Conservation (phyloP, 2,797 vertebrate genomes). For the Sebastes jordani region DNA sequence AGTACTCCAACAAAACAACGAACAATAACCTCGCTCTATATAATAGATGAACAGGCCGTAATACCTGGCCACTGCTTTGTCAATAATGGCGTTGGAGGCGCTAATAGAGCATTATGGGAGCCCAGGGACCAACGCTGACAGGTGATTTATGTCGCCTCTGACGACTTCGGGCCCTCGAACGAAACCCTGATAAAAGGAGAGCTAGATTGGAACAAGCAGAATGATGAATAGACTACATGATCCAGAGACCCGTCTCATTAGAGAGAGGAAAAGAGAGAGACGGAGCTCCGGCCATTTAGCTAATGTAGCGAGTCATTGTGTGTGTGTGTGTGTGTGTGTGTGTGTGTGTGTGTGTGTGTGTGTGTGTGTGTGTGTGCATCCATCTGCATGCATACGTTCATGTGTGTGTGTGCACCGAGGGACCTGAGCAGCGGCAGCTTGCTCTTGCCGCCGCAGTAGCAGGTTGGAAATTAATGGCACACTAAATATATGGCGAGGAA, state of each 20-base stretch:
- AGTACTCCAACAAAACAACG: conserved; percentile 12
- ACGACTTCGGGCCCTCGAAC: conserved; percentile 91
- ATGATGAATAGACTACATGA: conserved; percentile 98
- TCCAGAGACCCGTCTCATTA: conserved; percentile 97
- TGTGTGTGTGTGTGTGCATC: not conserved
- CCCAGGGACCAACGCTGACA: conserved; percentile 82
- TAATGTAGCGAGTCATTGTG: conserved; percentile 97
- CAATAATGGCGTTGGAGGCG: conserved; percentile 72
- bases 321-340: too few relatives aligned
- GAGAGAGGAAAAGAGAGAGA: conserved; percentile 74
- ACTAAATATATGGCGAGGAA: conserved; percentile 85
- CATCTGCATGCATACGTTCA: conserved; percentile 35
- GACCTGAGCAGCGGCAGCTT: conserved; percentile 76
- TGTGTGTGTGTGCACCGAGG: conserved; percentile 64
- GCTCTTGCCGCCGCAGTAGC: conserved; percentile 75
- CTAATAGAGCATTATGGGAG: conserved; percentile 97
- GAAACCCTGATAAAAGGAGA: conserved; percentile 95
- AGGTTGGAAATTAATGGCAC: conserved; percentile 92
- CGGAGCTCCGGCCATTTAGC: conserved; percentile 88
- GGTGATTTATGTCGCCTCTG: conserved; percentile 95
- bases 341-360: conserved; percentile 5
- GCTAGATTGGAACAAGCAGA: conserved; percentile 97
- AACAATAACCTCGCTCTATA: conserved; percentile 36
- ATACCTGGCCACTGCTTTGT: conserved; percentile 61
- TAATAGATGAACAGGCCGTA: conserved; percentile 27